A percentile compares a stretch with the other conserved stretches of the same genome.
Evolutionary conservation across 1,140 invertebrate species (phyloP).

Genomic region (Heliothis subflexa): DNA sequence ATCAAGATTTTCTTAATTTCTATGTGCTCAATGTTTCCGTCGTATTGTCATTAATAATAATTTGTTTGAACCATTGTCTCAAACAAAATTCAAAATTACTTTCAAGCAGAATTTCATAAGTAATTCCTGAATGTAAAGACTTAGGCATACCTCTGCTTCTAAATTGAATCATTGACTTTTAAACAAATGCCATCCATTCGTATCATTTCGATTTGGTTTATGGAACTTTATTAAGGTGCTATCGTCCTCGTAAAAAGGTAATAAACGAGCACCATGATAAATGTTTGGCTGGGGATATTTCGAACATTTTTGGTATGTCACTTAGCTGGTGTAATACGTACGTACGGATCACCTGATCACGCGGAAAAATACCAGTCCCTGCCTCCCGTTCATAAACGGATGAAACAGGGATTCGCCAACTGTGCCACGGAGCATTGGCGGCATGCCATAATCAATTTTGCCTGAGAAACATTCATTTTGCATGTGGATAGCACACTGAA

Average conservation of each 20-base stretch:
- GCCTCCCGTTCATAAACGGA: slow-evolving; percentile 31
- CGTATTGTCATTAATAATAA: neutral
- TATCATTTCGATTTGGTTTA: slow-evolving; percentile 20
- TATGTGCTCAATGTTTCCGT: slow-evolving; percentile 7
- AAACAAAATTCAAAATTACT: neutral
- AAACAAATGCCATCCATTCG: slow-evolving; percentile 12
- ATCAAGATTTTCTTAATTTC: slow-evolving; percentile 18
- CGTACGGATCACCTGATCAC: slow-evolving; percentile 26
- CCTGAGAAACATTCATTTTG: slow-evolving; percentile 35
- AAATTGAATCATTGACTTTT: neutral
- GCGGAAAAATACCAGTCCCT: slow-evolving; percentile 35
- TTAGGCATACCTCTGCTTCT: neutral
- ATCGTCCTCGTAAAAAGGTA: slow-evolving; percentile 10
- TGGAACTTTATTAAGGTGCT: slow-evolving; percentile 5
- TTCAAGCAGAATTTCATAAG: neutral
- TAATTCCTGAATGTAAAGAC: neutral
- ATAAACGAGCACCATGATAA: slow-evolving; percentile 17
- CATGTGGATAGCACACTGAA: slow-evolving; percentile 37
- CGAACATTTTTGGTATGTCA: slow-evolving; percentile 6
- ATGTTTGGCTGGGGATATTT: slow-evolving; percentile 19
- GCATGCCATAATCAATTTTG: slow-evolving; percentile 44
- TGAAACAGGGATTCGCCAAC: slow-evolving; percentile 44
- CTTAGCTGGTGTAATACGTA: slow-evolving; percentile 36
- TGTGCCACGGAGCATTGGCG: slow-evolving; percentile 41
- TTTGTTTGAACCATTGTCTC: slow-evolving; percentile 3